Conservation (phyloP, 2,113 vertebrate genomes). For the Thunnus thynnus region DNA sequence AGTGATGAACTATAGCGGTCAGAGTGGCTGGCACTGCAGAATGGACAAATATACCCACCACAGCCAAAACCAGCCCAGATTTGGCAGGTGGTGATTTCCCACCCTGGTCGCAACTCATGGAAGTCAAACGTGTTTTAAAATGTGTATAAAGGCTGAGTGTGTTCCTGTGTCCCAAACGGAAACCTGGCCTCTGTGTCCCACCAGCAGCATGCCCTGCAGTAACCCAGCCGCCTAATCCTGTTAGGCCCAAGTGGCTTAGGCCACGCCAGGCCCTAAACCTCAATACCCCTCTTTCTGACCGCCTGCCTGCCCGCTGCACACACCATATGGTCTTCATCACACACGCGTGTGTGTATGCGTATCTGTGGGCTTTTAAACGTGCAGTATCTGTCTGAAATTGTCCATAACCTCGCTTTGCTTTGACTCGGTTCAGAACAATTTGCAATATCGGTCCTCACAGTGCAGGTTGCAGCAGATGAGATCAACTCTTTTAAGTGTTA, state of each 20-base stretch:
- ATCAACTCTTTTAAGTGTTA: background rate
- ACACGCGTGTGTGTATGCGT: conserved; percentile 30
- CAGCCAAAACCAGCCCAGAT: conserved; percentile 31
- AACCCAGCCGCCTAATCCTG: conserved; percentile 79
- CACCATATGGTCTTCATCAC: conserved; percentile 68
- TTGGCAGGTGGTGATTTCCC: conserved; percentile 36
- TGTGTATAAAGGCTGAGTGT: conserved; percentile 24
- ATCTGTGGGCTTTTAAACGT: conserved; percentile 29
- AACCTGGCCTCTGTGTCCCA: conserved; percentile 53
- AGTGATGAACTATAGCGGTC: conserved; percentile 11
- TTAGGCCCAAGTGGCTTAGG: conserved; percentile 78
- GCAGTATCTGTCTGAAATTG: conserved; percentile 55
- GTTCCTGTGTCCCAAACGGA: conserved; percentile 30
- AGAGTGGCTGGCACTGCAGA: conserved; percentile 24
- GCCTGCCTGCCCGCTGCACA: conserved; percentile 45
- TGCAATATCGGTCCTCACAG: background rate
- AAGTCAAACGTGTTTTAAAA: conserved; percentile 23
- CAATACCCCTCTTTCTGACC: conserved; percentile 68
- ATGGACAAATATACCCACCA: background rate
- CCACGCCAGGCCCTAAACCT: conserved; percentile 69
- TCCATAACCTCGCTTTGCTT: background rate
- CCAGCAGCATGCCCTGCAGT: conserved; percentile 66
- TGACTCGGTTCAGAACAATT: background rate
- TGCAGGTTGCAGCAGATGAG: background rate
- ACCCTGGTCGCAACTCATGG: conserved; percentile 6